A percentile compares a stretch with the other conserved stretches of the same genome.
Evolutionary conservation across 2,113 vertebrate genomes (phyloP).

Genomic region (Puffinus mauretanicus): DNA sequence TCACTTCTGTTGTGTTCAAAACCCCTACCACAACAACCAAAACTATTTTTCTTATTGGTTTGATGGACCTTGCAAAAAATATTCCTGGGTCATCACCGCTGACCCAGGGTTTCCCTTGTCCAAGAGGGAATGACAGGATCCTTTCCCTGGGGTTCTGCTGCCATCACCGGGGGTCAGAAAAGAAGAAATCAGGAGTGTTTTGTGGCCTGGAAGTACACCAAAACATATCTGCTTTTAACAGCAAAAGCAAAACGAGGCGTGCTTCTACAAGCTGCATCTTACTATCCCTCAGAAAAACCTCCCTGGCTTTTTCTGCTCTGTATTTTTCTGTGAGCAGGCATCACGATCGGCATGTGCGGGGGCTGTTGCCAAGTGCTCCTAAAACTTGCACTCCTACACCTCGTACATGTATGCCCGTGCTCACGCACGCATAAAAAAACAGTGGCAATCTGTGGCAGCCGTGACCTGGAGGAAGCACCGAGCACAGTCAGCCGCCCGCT

Average conservation of each 20-base stretch:
- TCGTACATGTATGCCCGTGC: not conserved
- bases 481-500: fast-evolving
- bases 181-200: not conserved
- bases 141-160: not conserved
- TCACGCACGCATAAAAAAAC: fast-evolving
- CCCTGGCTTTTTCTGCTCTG: not conserved
- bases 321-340: not conserved
- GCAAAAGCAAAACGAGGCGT: not conserved
- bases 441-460: not conserved
- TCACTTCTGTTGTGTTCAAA: not conserved
- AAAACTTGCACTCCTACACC: not conserved
- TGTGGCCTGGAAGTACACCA: not conserved
- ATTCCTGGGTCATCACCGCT: not conserved
- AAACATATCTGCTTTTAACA: not conserved
- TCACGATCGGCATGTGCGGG: not conserved
- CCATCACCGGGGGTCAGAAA: not conserved
- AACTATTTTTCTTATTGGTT: not conserved
- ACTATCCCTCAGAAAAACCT: not conserved
- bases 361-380: not conserved
- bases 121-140: not conserved
- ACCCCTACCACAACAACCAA: not conserved
- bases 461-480: not conserved
- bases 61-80: not conserved
- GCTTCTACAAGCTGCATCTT: conserved; percentile 2
- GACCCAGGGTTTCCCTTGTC: not conserved